Evolutionary conservation across 2,797 vertebrate species (phyloP).

Genomic region (Phrynocephalus guinanensis): DNA sequence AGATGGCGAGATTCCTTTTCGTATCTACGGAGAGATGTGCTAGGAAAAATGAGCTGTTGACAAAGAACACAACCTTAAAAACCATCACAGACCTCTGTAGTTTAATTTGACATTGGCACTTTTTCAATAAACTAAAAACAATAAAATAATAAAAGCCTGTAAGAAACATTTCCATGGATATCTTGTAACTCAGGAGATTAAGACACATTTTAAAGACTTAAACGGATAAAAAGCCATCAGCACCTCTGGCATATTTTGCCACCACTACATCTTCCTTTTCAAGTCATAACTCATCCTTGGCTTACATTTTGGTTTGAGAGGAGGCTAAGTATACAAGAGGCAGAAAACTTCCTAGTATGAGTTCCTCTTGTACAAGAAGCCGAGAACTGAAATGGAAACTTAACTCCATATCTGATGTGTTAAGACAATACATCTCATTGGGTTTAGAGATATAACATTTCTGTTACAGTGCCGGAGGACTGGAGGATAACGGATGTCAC

Average conservation of each 20-base stretch:
- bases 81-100: conserved; percentile 19
- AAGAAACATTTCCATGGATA: conserved; percentile 47
- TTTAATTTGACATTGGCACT: conserved; percentile 36
- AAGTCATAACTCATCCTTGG: conserved; percentile 25
- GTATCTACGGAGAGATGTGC: background rate
- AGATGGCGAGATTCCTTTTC: background rate
- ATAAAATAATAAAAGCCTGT: conserved; percentile 53
- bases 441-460: conserved; percentile 3
- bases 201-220: conserved; percentile 49
- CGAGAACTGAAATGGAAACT: background rate
- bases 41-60: background rate
- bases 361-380: conserved; percentile 13
- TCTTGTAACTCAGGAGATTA: conserved; percentile 49
- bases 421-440: background rate
- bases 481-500: too few species aligned
- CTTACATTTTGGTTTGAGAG: conserved; percentile 40
- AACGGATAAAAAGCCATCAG: conserved; percentile 40
- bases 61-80: conserved; percentile 33
- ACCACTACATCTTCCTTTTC: conserved; percentile 28
- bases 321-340: background rate
- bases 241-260: conserved; percentile 24
- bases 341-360: conserved; percentile 11
- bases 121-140: conserved; percentile 49
- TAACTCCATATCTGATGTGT: background rate
- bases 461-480: too few species aligned